Evolutionary conservation across 2,888 invertebrate genomes (phyloP), one percentile per base, ranked within the genome.

Genomic region (Brachyptera putata): DNA sequence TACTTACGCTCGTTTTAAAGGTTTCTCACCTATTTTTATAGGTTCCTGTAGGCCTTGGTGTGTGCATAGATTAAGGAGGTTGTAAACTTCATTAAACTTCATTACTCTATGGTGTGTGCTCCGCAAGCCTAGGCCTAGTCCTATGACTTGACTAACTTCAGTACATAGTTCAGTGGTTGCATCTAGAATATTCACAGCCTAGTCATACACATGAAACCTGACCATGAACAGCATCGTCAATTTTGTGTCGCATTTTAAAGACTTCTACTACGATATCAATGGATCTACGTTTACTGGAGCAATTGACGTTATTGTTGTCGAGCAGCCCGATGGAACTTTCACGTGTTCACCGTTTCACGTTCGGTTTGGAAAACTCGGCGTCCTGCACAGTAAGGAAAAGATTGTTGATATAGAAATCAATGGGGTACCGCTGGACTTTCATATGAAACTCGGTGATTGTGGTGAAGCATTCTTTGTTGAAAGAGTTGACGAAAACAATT

Each of bases 381-480:
- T 99, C 4, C 83, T 99, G 21, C 85, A 95, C 62, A 93, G 95
- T 70, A 84, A 91, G 66, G 95, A 98, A 73, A 99, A 99, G 89
- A 89, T 98, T 78, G 97, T 99, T 71, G 98, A 99, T 75, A 90
- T 99, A 70, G 94, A 95, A 77, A 87, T 99, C 69, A 99, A 99
- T 82, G 97, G 95, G 56, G 89, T 92, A 68, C 85, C 92, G 1
- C 84, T 91, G 57, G 89, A 92, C 72, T 90, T 98, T 70, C 95
- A 97, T 73, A 99, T 99, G 99, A 99, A 99, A 77, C 79, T 99
- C 26, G 98, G 98, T 18, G 97, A 98, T 72, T 93, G 95, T 1
- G 99, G 99, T 0, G 98, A 99, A 75, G 99, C 99, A 3, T 99
- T 98, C 79, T 99, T 99, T 74, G 96, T 99, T 1, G 93, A 96